These are phyloP conservation scores for Manduca sexta DNA, from an alignment of 1,140 invertebrate genomes.

Conservation along the genomic window DNA sequence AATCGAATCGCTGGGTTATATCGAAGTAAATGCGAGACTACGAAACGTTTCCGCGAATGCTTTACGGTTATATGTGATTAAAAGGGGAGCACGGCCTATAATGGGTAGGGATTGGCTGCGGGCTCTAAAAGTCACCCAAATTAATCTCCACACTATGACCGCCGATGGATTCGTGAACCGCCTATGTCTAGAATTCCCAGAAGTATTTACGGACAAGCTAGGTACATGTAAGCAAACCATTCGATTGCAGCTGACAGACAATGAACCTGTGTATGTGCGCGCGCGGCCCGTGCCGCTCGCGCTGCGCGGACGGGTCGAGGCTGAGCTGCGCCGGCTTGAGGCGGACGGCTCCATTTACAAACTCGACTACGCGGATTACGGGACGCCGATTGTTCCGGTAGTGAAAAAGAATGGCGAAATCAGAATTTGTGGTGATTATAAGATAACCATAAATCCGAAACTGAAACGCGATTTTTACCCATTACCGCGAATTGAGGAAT, in stretches of 20 bases:
- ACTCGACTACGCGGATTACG: constrained; percentile 27
- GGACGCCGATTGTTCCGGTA: constrained; percentile 27
- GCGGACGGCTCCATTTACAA: constrained; percentile 27
- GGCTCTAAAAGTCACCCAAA: constrained; percentile 1
- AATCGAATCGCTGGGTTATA: constrained; percentile 14
- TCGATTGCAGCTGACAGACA: constrained; percentile 21
- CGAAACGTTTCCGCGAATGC: neutral
- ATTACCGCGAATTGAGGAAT: neutral
- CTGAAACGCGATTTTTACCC: constrained; percentile 31
- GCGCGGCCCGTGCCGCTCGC: constrained; percentile 42
- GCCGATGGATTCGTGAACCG: constrained; percentile 14
- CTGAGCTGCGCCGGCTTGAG: constrained; percentile 47
- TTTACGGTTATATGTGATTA: constrained; percentile 28
- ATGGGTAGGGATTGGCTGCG: constrained; percentile 6
- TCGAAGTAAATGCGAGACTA: constrained; percentile 1
- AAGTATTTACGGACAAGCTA: constrained; percentile 25
- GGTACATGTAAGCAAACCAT: constrained; percentile 23
- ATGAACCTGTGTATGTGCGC: constrained; percentile 31
- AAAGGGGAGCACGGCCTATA: constrained; percentile 19
- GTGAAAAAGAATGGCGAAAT: constrained; percentile 25
- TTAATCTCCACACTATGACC: constrained; percentile 15
- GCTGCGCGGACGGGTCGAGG: constrained; percentile 42
- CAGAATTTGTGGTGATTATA: constrained; percentile 28
- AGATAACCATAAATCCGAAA: constrained; percentile 28
- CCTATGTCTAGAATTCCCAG: constrained; percentile 20